Conservation (phyloP, 2,888 invertebrate species). For the Lithophane ornitopus region DNA sequence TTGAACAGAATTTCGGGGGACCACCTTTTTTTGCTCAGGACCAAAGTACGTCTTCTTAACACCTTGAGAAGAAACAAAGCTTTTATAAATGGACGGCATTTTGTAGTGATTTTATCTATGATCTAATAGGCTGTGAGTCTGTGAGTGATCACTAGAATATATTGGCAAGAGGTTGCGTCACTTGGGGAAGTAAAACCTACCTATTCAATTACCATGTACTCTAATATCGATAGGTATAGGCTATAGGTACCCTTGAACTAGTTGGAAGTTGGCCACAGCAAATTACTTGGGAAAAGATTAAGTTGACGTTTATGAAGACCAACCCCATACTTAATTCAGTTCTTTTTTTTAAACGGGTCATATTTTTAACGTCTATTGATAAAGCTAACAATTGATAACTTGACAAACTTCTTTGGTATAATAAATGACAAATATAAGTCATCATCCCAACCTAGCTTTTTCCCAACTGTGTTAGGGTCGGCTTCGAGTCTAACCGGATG, state of each 20-base stretch:
- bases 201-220: not conserved
- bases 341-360: not conserved
- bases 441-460: too few species aligned
- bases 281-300: not conserved
- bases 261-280: not conserved
- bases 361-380: not conserved
- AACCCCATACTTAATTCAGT: not conserved
- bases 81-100: not conserved
- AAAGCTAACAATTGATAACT: not conserved
- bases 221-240: not conserved
- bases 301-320: not conserved
- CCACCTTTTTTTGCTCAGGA: not conserved
- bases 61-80: not conserved
- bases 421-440: too few species aligned
- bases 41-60: not conserved
- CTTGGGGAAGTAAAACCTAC: slow-evolving; percentile 25
- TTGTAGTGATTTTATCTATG: slow-evolving; percentile 32
- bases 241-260: not conserved
- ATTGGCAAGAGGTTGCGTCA: slow-evolving; percentile 34
- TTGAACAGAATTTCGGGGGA: too few species aligned
- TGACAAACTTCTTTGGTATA: not conserved
- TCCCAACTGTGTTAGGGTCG: too few species aligned
- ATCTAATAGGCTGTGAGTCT: slow-evolving; percentile 38
- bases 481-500: too few species aligned
- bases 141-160: slow-evolving; percentile 19